Evolutionary conservation across 2,113 vertebrate species (phyloP).

Genomic region (Scophthalmus maximus): DNA sequence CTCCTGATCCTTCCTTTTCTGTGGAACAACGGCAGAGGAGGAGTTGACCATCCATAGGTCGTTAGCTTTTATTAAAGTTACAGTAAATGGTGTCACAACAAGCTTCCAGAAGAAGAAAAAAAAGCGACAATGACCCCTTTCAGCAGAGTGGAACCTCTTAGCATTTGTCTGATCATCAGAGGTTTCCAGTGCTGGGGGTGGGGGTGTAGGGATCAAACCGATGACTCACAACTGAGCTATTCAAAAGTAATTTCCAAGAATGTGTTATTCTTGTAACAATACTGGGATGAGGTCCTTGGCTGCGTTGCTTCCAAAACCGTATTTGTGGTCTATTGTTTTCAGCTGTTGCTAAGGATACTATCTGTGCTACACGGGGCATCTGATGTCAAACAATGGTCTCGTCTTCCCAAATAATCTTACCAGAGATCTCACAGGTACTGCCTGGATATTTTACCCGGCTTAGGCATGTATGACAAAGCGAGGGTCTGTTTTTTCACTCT

Average conservation of each 20-base stretch:
- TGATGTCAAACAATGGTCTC: slow-evolving; percentile 57
- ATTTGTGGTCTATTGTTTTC: slow-evolving; percentile 65
- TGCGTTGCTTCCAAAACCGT: slow-evolving; percentile 24
- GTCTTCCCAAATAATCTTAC: slow-evolving; percentile 44
- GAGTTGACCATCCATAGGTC: background rate
- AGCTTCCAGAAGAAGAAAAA: background rate
- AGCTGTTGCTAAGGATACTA: slow-evolving; percentile 71
- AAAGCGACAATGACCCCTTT: slow-evolving; percentile 3
- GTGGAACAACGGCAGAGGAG: background rate
- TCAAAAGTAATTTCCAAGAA: slow-evolving; percentile 66
- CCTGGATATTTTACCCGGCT: slow-evolving; percentile 12
- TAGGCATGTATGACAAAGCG: background rate
- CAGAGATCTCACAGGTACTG: slow-evolving; percentile 36
- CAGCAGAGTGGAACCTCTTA: slow-evolving; percentile 30
- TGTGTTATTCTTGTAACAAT: slow-evolving; percentile 73
- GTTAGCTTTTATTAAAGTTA: slow-evolving; percentile 7
- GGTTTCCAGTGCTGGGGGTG: slow-evolving; percentile 9
- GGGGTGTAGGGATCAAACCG: slow-evolving; percentile 28
- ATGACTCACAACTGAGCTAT: slow-evolving; percentile 65
- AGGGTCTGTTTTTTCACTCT: slow-evolving; percentile 40
- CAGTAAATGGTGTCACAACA: slow-evolving; percentile 24
- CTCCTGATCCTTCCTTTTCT: background rate
- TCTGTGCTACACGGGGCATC: slow-evolving; percentile 47
- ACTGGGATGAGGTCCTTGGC: slow-evolving; percentile 52
- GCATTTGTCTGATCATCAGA: slow-evolving; percentile 55